Evolutionary conservation across 2,888 invertebrate genomes (phyloP).

Genomic region (Phyllotreta cruciferae): DNA sequence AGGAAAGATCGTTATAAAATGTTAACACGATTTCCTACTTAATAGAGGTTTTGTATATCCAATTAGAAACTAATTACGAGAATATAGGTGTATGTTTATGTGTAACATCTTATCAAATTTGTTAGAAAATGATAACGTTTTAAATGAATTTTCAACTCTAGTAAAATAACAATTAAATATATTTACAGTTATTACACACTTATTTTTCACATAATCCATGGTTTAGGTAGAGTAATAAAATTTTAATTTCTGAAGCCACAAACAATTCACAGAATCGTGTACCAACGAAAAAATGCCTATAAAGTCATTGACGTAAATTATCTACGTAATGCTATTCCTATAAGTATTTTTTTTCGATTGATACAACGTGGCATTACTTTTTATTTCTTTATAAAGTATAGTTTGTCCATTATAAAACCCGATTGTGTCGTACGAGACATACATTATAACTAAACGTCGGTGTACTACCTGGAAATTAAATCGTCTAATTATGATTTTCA

Average conservation of each 20-base stretch:
- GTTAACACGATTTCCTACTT: no score
- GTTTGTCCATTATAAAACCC: conserved; percentile 23
- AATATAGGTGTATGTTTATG: no score
- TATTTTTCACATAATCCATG: no score
- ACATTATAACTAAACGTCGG: conserved; percentile 25
- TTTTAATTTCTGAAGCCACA: neutral
- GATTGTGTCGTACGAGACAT: conserved; percentile 29
- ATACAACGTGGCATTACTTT: conserved; percentile 24
- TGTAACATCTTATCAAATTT: no score
- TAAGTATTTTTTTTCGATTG: conserved; percentile 20
- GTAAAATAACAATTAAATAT: no score
- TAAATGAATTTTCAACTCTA: no score
- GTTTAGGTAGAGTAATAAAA: no score
- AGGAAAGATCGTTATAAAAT: no score
- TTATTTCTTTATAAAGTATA: conserved; percentile 28
- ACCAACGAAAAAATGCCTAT: conserved; percentile 9
- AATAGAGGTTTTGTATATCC: no score
- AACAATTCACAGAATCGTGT: neutral
- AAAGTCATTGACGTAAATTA: conserved; percentile 21
- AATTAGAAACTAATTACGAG: no score
- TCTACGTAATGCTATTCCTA: conserved; percentile 18
- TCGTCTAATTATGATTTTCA: conserved; percentile 24
- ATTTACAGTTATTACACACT: no score
- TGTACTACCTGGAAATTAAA: conserved; percentile 25
- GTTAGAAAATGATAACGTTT: no score